Evolutionary conservation across 2,888 invertebrate genomes (phyloP).

Genomic region (Noctua comes): DNA sequence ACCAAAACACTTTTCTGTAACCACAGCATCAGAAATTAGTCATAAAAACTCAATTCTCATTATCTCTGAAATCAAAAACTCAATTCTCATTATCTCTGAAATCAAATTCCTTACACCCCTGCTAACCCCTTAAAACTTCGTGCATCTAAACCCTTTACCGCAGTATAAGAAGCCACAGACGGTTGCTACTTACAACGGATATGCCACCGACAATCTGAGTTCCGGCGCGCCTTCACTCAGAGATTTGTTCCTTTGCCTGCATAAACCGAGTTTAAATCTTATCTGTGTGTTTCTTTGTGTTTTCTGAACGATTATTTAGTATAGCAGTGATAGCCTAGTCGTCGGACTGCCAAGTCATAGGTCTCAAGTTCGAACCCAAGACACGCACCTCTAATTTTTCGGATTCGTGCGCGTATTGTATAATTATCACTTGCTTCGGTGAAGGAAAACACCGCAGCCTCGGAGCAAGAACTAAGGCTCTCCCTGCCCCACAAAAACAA

Average conservation of each 20-base stretch:
- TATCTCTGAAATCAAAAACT: background rate
- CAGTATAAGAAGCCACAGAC: slow-evolving; percentile 25
- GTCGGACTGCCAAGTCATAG: too few species aligned
- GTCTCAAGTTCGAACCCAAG: too few species aligned
- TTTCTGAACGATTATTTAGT: slow-evolving; percentile 6
- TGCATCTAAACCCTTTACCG: slow-evolving; percentile 28
- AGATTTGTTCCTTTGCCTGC: slow-evolving; percentile 56
- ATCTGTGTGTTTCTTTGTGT: slow-evolving; percentile 28
- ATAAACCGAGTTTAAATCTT: slow-evolving; percentile 43
- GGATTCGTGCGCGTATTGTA: too few species aligned
- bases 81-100: background rate
- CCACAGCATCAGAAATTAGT: background rate
- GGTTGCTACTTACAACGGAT: slow-evolving; percentile 64
- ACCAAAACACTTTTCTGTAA: background rate
- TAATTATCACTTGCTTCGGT: too few species aligned
- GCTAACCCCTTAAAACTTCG: background rate
- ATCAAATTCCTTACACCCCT: background rate
- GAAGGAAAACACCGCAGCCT: background rate
- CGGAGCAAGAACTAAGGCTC: background rate
- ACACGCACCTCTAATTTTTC: too few species aligned
- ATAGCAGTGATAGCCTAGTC: too few species aligned
- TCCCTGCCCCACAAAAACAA: background rate
- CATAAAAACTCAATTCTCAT: background rate
- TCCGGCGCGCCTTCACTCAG: slow-evolving; percentile 53
- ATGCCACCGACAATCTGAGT: slow-evolving; percentile 70